Evolutionary conservation across 2,888 invertebrate species (phyloP).

Genomic region (Acholoe squamosa): DNA sequence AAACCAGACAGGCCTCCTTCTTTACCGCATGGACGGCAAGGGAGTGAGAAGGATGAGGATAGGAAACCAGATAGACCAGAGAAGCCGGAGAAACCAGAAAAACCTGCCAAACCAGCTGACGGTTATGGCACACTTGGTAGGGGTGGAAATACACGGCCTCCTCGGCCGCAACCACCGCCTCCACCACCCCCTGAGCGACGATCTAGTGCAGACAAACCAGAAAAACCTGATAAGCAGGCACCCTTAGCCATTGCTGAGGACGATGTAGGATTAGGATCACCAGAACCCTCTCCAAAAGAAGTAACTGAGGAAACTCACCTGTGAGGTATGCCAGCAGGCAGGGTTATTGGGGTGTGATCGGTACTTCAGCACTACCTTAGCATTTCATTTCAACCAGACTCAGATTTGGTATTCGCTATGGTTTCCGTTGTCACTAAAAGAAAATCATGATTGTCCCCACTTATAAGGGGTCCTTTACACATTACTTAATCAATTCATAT

Average conservation of each 20-base stretch:
- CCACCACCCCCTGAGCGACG: slow-evolving; percentile 58
- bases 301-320: slow-evolving; percentile 40
- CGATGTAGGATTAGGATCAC: neutral
- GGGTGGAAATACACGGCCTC: slow-evolving; percentile 29
- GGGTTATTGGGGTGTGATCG: neutral
- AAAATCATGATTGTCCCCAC: neutral
- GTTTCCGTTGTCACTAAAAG: neutral
- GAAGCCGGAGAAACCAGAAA: slow-evolving; percentile 59
- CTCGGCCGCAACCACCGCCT: slow-evolving; percentile 61
- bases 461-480: neutral
- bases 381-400: neutral
- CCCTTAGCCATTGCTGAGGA: slow-evolving; percentile 53
- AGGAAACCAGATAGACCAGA: slow-evolving; percentile 62
- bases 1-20: slow-evolving; percentile 54
- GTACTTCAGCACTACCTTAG: neutral
- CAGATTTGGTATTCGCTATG: slow-evolving; percentile 44
- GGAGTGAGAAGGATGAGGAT: slow-evolving; percentile 31
- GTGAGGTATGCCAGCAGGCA: neutral
- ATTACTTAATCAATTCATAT: neutral
- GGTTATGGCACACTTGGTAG: slow-evolving; percentile 2
- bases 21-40: neutral
- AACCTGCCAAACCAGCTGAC: slow-evolving; percentile 33
- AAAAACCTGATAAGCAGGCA: slow-evolving; percentile 48
- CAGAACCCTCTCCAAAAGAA: neutral
- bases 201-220: neutral